Evolutionary conservation across 1,140 invertebrate genomes (phyloP), one percentile per base, ranked within the genome.

Genomic region (Polypedilum pembai): DNA sequence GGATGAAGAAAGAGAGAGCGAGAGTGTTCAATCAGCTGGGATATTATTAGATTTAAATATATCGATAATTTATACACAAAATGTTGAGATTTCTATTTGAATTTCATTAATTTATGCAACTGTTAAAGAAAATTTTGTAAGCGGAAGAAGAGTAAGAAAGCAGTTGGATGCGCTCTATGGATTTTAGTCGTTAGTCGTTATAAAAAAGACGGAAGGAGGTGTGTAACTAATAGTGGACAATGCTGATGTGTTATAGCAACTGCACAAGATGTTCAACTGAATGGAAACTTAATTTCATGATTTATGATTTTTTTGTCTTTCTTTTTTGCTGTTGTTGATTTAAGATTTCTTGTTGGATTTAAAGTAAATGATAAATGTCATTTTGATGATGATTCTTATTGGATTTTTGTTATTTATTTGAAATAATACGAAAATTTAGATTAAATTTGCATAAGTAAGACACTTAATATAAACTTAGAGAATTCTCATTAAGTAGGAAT

Each of bases 161-260:
- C 45, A 56, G 45, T 56, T 56, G n/a, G 45, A 56, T 56, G 45
- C 45, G 45, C 45, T 56, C 45, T 56, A 56, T 56, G 45, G 45
- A 56, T 56, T 56, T 56, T 56, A 56, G n/a, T n/a, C 12, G 12
- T 56, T 56, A 12, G 45, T 56, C n/a, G n/a, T 56, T n/a, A 56
- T 4, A 56, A 56, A n/a, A n/a, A 56, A 56, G 45, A 56, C 12
- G 45, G n/a, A 15, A 56, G n/a, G 12, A 56, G n/a, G 12, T 15
- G n/a, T 56, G n/a, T 56, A 56, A n/a, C 45, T n/a, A n/a, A n/a
- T n/a, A 56, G 45, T 56, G 45, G 45, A 56, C 45, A 56, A 4
- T 56, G 12, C 3, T 12, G 41, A 12, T 8, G 15, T 45, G 12
- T 56, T 1, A 56, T 56, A 56, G 45, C 12, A 56, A 56, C 45